Evolutionary conservation across 2,888 invertebrate species (phyloP).

Genomic region (Xylota sylvarum): DNA sequence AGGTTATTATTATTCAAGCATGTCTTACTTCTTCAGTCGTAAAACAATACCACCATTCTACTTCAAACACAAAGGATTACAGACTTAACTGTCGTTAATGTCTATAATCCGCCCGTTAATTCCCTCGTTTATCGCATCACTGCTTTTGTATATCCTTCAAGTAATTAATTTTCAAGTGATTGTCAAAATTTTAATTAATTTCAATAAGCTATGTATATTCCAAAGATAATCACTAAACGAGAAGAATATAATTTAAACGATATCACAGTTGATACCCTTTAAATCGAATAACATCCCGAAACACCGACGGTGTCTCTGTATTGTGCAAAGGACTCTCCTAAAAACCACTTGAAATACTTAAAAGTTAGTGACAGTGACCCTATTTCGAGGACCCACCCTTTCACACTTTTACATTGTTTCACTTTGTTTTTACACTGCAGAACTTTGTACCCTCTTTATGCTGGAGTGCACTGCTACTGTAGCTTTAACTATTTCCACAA

Average conservation of each 20-base stretch:
- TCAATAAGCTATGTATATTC: slow-evolving; percentile 26
- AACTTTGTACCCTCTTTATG: slow-evolving; percentile 5
- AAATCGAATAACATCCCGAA: not conserved
- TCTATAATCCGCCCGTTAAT: slow-evolving; percentile 3
- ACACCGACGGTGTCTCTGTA: too few species aligned
- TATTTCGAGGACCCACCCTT: slow-evolving; percentile 19
- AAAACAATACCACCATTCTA: not conserved
- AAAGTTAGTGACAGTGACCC: slow-evolving; percentile 40
- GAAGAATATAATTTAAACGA: slow-evolving; percentile 14
- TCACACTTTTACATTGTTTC: slow-evolving; percentile 22
- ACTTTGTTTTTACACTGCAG: not conserved
- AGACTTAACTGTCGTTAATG: not conserved
- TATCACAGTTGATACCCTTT: slow-evolving; percentile 1
- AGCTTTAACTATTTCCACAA: slow-evolving; percentile 22
- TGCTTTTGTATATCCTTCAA: not conserved
- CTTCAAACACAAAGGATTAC: not conserved
- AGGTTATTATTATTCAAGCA: too few species aligned
- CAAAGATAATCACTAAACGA: slow-evolving; percentile 1
- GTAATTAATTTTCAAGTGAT: slow-evolving; percentile 18
- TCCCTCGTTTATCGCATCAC: not conserved
- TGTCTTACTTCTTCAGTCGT: not conserved
- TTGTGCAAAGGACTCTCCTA: not conserved
- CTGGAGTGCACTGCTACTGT: not conserved
- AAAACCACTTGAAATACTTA: slow-evolving; percentile 30
- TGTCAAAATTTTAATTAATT: slow-evolving; percentile 50